These are phyloP conservation scores for Ceyx erithaca DNA, from an alignment of 2,797 vertebrate species.

Conservation along the genomic window DNA sequence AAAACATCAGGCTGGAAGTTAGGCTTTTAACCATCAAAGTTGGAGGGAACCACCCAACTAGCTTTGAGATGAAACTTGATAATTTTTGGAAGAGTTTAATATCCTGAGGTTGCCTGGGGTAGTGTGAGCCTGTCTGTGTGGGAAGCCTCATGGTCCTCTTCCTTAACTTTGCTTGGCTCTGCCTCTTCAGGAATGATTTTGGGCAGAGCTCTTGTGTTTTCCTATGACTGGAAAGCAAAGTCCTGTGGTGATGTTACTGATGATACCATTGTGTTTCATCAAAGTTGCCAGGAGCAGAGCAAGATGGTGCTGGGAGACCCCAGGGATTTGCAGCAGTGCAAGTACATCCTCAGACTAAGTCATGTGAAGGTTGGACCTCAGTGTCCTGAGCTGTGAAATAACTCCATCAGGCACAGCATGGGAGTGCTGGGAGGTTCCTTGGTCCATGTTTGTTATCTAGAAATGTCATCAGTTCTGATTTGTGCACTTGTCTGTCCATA, in stretches of 20 bases:
- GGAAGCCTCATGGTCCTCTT: not conserved
- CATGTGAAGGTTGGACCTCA: not conserved
- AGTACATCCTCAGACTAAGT: not conserved
- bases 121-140: not conserved
- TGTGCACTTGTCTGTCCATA: fast-evolving
- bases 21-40: not conserved
- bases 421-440: not conserved
- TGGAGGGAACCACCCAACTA: not conserved
- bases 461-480: not conserved
- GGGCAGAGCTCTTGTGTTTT: not conserved
- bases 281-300: not conserved
- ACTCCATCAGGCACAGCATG: not conserved
- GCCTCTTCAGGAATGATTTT: not conserved
- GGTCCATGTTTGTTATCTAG: not conserved
- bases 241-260: not conserved
- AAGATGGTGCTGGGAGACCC: not conserved
- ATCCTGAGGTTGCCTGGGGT: not conserved
- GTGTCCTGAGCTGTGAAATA: not conserved
- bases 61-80: not conserved
- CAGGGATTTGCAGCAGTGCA: not conserved
- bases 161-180: not conserved
- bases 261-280: not conserved
- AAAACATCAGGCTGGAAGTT: conserved; percentile 4
- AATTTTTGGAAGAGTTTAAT: not conserved
- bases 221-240: not conserved